Base-by-base conservation (phyloP, 2,797 vertebrate genomes). In the Echeneis naucrates region DNA sequence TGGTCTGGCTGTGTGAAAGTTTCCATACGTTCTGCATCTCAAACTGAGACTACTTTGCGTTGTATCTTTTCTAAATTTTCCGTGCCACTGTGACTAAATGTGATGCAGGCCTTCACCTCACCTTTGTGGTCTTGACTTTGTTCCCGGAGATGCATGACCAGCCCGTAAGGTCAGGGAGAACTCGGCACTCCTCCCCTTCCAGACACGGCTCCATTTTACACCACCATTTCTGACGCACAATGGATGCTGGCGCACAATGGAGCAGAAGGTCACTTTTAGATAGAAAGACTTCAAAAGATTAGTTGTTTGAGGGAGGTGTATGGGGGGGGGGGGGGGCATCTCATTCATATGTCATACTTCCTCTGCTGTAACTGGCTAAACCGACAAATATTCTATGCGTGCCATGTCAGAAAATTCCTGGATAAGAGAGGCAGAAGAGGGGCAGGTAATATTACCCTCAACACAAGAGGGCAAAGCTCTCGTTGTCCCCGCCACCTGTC, bases 401-500 rank as follows among this genome's bases (percentile, higher is more conserved):
- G 54, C 75, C 64, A 57, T 57, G 64, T 59, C 55, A 62, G 45
- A 70, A 40, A 55, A 71, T 71, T 68, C 75, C 45, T n/a, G 42
- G 51, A 48, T 19, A 10, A 80, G 68, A 65, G 78, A 59, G 51
- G 50, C 4, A 35, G 58, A 72, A 75, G 67, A 79, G 75, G 38
- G 55, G 37, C 37, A 13, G 14, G 78, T 63, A 54, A 62, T 66
- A 75, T 76, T 91, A 93, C 97, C 97, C 95, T 99, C 98, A 54
- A 99, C 98, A 4, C 98, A 99, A 17, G 97, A 99, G 81, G 98
- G 97, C 84, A 93, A 91, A 1, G 96, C 95, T 53, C 95, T 92
- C 0, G 97, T 98, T 1, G 98, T 99, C 16, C 97, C 97, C 0
- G 98, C 98, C 52, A 99, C 97, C 91, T 99, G 97, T 21, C 98